Percentiles rank a stretch among this genome's conserved stretches.
phyloP scores from a whole-genome alignment of 1,140 invertebrate genomes.

The Tetranychus urticae region DNA sequence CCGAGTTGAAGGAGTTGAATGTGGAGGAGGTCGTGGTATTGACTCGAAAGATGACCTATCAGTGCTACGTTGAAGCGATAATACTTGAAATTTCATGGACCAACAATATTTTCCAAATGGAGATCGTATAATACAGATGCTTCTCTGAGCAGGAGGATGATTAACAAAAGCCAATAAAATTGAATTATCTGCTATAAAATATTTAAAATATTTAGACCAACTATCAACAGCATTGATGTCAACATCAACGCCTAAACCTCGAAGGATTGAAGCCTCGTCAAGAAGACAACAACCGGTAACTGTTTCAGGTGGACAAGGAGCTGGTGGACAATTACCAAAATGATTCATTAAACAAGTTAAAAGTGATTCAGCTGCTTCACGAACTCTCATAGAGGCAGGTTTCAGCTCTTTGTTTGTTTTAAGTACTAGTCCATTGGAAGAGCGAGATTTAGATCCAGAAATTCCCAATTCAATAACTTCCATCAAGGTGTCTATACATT shows the following conservation, averaged over 20 bases:
- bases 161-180: conserved; percentile 70
- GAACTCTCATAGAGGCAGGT: conserved; percentile 79
- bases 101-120: conserved; percentile 81
- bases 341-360: conserved; percentile 34
- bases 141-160: conserved; percentile 31
- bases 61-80: background rate
- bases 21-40: background rate
- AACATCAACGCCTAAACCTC: background rate
- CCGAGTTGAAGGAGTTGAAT: background rate
- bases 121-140: conserved; percentile 39
- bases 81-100: conserved; percentile 48
- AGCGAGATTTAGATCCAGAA: conserved; percentile 66
- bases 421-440: conserved; percentile 21
- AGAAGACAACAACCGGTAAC: conserved; percentile 4
- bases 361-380: conserved; percentile 79
- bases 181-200: conserved; percentile 70
- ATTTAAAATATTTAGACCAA: conserved; percentile 20
- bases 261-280: conserved; percentile 6
- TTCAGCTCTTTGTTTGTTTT: conserved; percentile 89
- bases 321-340: conserved; percentile 3
- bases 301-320: conserved; percentile 11
- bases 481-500: conserved; percentile 69
- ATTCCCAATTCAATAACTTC: conserved; percentile 94
- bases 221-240: background rate
- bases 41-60: background rate